Evolutionary conservation across 2,113 vertebrate species (phyloP).

Genomic region (Halcyon malimbica): DNA sequence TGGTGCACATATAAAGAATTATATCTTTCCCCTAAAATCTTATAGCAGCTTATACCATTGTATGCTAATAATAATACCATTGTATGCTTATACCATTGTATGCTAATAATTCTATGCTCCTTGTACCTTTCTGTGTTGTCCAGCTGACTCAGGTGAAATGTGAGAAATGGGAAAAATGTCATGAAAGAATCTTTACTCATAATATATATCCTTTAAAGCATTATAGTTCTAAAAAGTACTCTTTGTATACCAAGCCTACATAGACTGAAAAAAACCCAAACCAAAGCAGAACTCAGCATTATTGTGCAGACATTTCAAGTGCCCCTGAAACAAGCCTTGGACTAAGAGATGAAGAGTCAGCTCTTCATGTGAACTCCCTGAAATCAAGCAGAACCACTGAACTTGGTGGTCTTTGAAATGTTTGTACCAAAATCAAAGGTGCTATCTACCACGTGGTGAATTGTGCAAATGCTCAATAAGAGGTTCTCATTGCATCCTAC

Average conservation of each 20-base stretch:
- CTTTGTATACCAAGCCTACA: not conserved
- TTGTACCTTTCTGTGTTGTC: not conserved
- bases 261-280: not conserved
- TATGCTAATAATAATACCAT: not conserved
- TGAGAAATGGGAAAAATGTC: not conserved
- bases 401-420: not conserved
- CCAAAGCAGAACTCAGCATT: not conserved
- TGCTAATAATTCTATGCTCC: not conserved
- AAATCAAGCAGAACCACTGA: not conserved
- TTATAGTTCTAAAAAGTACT: not conserved
- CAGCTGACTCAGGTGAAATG: not conserved
- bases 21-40: not conserved
- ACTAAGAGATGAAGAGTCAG: not conserved
- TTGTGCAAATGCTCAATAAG: not conserved
- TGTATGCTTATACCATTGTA: not conserved
- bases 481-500: not conserved
- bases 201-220: not conserved
- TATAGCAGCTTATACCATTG: not conserved
- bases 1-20: not conserved
- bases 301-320: not conserved
- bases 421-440: not conserved
- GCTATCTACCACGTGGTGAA: not conserved
- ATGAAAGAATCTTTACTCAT: not conserved
- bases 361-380: not conserved
- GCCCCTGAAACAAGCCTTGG: not conserved